Evolutionary conservation across 2,113 vertebrate species (phyloP).

Genomic region (Salvelinus namaycush): DNA sequence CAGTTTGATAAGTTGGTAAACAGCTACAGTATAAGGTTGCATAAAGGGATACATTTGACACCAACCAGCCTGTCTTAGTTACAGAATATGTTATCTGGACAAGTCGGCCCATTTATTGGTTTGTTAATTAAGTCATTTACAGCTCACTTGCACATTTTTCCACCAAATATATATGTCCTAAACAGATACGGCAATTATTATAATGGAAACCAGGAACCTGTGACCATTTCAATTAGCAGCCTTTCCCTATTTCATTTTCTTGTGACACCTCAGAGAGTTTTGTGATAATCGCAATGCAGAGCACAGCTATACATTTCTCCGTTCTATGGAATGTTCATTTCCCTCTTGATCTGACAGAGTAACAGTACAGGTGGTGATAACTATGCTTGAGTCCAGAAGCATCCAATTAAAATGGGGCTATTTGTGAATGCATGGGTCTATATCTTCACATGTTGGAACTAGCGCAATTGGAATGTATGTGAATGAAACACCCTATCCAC

Average conservation of each 20-base stretch:
- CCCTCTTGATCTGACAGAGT: constrained; percentile 43
- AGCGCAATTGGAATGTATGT: constrained; percentile 55
- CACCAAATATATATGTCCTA: constrained; percentile 64
- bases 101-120: not conserved
- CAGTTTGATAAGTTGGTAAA: too few relatives aligned
- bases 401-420: constrained; percentile 46
- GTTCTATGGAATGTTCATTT: constrained; percentile 41
- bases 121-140: constrained; percentile 52
- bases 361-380: constrained; percentile 34
- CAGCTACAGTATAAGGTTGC: too few relatives aligned
- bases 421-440: constrained; percentile 40
- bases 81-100: not conserved
- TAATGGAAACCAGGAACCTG: constrained; percentile 67
- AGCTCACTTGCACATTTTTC: constrained; percentile 60
- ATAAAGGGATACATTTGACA: too few relatives aligned
- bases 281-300: constrained; percentile 51
- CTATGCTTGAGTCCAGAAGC: constrained; percentile 29
- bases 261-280: constrained; percentile 63
- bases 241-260: constrained; percentile 59
- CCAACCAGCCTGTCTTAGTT: not conserved
- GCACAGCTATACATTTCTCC: constrained; percentile 38
- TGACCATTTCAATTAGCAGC: constrained; percentile 68
- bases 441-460: constrained; percentile 41
- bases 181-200: constrained; percentile 70
- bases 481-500: constrained; percentile 42